Conservation (phyloP, 2,113 vertebrate genomes). For the Emydura subglobosa region DNA sequence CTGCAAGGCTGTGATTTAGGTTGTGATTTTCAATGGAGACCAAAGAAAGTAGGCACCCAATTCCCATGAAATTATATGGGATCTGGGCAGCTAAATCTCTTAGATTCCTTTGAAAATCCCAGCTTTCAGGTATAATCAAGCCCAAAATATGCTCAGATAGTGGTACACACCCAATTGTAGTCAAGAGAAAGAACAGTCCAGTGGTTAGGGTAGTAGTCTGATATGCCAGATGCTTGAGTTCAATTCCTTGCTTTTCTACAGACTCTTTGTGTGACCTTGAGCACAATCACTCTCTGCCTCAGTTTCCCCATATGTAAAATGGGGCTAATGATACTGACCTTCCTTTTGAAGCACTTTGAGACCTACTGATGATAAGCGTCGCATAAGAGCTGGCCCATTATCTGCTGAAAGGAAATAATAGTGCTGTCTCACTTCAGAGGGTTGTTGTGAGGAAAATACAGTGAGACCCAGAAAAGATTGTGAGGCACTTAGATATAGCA, state of each 20-base stretch:
- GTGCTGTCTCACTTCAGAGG: background rate
- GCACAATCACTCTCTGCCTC: background rate
- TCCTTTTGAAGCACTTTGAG: background rate
- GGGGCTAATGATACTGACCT: background rate
- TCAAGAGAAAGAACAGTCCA: background rate
- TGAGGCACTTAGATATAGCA: too few relatives aligned
- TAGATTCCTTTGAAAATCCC: background rate
- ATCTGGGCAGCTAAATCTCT: too few relatives aligned
- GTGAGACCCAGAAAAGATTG: background rate
- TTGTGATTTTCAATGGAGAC: background rate
- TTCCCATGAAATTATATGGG: too few relatives aligned
- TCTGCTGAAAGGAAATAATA: background rate
- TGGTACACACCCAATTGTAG: background rate
- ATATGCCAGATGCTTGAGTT: background rate
- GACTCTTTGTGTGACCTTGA: background rate
- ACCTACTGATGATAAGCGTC: too few relatives aligned
- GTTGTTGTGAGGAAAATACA: background rate
- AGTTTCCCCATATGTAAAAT: background rate
- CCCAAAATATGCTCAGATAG: background rate
- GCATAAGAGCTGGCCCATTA: background rate
- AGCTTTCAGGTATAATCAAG: background rate
- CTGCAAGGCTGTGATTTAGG: background rate
- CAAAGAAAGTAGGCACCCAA: fast-evolving
- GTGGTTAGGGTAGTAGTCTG: background rate
- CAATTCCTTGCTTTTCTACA: fast-evolving